Evolutionary conservation across 2,888 invertebrate genomes (phyloP).

Genomic region (Thymelicus sylvestris): DNA sequence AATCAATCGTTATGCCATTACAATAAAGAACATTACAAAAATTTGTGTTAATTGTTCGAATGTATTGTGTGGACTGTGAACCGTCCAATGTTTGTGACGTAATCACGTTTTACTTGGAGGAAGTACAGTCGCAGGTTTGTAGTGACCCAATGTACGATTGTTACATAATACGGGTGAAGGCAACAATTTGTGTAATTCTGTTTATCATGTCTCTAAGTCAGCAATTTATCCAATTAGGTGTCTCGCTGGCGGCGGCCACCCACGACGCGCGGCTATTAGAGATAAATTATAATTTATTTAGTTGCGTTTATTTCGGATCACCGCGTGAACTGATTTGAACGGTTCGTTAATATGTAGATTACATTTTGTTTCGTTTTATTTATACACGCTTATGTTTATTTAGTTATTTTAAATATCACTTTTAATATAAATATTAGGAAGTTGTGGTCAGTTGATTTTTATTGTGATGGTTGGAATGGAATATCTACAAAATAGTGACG

Average conservation of each 20-base stretch:
- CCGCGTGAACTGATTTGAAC: conserved; percentile 60
- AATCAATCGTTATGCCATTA: too few species aligned
- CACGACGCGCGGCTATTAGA: conserved; percentile 76
- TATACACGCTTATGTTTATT: background rate
- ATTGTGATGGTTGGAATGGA: too few species aligned
- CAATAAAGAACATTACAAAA: too few species aligned
- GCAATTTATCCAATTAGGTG: conserved; percentile 82
- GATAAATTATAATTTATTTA: conserved; percentile 83
- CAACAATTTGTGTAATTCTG: conserved; percentile 78
- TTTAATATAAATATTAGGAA: background rate
- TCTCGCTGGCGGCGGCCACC: conserved; percentile 68
- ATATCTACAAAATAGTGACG: too few species aligned
- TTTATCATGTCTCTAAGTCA: conserved; percentile 80
- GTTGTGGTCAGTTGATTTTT: too few species aligned
- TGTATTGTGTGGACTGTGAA: too few species aligned
- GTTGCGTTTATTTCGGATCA: conserved; percentile 63
- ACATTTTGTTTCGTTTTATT: conserved; percentile 12
- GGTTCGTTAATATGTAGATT: conserved; percentile 33
- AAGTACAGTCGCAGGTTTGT: background rate
- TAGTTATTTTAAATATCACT: conserved; percentile 3
- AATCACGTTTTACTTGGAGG: background rate
- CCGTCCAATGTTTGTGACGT: too few species aligned
- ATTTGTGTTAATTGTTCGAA: too few species aligned
- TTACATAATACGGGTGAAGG: conserved; percentile 62
- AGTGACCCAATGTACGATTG: conserved; percentile 38